Evolutionary conservation across 2,888 invertebrate genomes (phyloP).

Genomic region (Agrotis puta): DNA sequence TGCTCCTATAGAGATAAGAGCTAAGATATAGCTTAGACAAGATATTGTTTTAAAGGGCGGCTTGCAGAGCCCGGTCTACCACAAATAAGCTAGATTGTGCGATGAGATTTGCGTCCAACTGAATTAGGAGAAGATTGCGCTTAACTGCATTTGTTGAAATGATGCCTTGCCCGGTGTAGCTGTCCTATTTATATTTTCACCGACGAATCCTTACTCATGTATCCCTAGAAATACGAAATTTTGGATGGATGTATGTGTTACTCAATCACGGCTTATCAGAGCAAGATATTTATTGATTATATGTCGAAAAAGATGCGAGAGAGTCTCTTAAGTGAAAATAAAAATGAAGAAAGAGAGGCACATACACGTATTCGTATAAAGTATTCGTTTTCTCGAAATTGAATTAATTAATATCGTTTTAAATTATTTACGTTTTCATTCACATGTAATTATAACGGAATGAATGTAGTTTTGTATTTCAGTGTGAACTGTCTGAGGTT

Average conservation of each 20-base stretch:
- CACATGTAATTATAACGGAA: no score
- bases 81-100: constrained; percentile 74
- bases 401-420: background rate
- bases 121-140: constrained; percentile 81
- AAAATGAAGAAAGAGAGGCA: no score
- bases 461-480: no score
- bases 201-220: background rate
- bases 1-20: constrained; percentile 32
- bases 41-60: constrained; percentile 68
- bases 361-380: background rate
- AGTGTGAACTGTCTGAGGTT: no score
- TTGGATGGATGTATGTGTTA: no score
- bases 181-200: constrained; percentile 48
- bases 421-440: background rate
- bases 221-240: no score
- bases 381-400: background rate
- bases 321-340: no score
- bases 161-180: constrained; percentile 57
- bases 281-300: no score
- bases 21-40: constrained; percentile 53
- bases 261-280: no score
- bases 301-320: no score
- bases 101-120: constrained; percentile 75
- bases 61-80: constrained; percentile 38
- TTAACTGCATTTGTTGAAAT: constrained; percentile 80